Conservation (phyloP, 2,797 vertebrate species). For the Myripristis jacobus region DNA sequence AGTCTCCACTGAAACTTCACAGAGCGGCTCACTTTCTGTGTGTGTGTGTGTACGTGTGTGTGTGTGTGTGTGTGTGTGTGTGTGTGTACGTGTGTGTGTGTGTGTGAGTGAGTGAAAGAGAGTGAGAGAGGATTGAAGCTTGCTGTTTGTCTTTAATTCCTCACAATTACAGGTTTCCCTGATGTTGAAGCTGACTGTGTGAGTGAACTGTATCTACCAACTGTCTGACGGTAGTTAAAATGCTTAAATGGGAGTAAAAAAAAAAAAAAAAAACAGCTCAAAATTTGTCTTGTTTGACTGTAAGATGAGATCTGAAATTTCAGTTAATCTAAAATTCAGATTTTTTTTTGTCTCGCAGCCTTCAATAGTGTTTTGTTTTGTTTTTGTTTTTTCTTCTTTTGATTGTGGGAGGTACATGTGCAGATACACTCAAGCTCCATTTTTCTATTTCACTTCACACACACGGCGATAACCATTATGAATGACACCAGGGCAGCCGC, state of each 20-base stretch:
- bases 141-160: conserved; percentile 73
- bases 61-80: conserved; percentile 10
- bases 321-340: not conserved
- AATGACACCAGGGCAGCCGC: conserved; percentile 5
- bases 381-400: not conserved
- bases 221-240: conserved; percentile 47
- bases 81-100: not conserved
- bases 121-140: conserved; percentile 40
- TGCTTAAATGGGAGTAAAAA: not conserved
- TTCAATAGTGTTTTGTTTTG: not conserved
- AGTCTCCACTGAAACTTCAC: conserved; percentile 77
- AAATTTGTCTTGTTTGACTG: not conserved
- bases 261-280: not conserved
- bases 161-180: conserved; percentile 67
- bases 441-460: conserved; percentile 1
- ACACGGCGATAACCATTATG: conserved; percentile 4
- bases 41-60: conserved; percentile 32
- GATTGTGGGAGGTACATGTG: not conserved
- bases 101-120: no score
- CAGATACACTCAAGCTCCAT: no score
- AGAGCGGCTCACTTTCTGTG: conserved; percentile 65
- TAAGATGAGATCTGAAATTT: conserved; percentile 16
- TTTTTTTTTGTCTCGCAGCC: not conserved
- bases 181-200: conserved; percentile 52
- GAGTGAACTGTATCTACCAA: conserved; percentile 42